Evolutionary conservation across 2,888 invertebrate genomes (phyloP), one percentile per base, ranked within the genome.

Genomic region (Gastracanthus pulcherrimus): DNA sequence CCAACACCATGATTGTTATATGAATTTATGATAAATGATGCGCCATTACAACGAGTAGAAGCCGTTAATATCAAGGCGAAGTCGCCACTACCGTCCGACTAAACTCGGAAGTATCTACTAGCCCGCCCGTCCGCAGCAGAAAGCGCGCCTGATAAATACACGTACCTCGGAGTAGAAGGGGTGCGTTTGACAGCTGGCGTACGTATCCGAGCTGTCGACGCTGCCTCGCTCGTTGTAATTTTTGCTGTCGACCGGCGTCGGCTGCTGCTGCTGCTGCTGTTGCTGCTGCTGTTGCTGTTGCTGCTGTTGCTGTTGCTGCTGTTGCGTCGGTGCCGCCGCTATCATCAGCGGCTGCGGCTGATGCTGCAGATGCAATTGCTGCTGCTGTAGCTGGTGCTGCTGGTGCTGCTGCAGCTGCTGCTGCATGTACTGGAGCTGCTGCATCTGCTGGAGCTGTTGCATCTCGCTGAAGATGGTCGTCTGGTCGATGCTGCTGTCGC

Each of bases 111-210:
- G n/a, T 19, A 38, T 48, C 71, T 77, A 76, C 76, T 72, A n/a
- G 55, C 19, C 4, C 34, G 55, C n/a, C 36, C 23, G 58, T n/a
- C 13, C 26, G 5, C 16, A 13, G 1, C 13, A 1, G 16, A n/a
- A 45, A 45, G 45, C 45, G 45, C 45, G 16, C 45, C 13, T 45
- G 19, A 7, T 19, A 36, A n/a, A 6, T 6, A 13, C 2, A 60
- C 74, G 13, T 84, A 87, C 88, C 93, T 97, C 96, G 89, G 97
- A 97, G 92, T 96, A 95, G 93, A 96, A 97, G 90, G 97, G 97
- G 94, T 98, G 98, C 90, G 98, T 98, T 93, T 97, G 96, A 94
- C 98, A 98, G 93, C 97, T 98, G 92, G 97, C 97, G 93, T 97
- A 98, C 86, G 98, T 98, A 93, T 98, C 98, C 90, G 97, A 96